Conservation (phyloP, 2,888 invertebrate species). For the Augochlorella aurata region DNA sequence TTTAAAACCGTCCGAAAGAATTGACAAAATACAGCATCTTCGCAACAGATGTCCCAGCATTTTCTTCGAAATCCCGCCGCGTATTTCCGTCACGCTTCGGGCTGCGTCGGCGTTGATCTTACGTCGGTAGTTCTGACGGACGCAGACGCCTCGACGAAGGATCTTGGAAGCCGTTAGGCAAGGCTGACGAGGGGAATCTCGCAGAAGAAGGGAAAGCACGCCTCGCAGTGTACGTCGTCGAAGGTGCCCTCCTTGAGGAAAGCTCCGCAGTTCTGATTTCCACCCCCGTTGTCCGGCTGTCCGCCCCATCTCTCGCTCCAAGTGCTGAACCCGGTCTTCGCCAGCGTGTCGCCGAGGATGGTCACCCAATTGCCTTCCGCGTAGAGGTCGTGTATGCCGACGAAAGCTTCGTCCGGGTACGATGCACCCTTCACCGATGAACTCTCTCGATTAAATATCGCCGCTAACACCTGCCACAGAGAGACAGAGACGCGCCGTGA, state of each 20-base stretch:
- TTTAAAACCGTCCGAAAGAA: no score
- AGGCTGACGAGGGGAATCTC: slow-evolving; percentile 67
- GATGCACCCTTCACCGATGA: slow-evolving; percentile 68
- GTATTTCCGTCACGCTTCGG: not conserved
- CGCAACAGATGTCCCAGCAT: no score
- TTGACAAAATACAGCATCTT: no score
- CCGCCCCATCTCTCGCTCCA: slow-evolving; percentile 78
- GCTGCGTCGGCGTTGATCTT: not conserved
- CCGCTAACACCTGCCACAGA: slow-evolving; percentile 39
- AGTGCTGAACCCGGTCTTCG: slow-evolving; percentile 75
- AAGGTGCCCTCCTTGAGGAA: slow-evolving; percentile 74
- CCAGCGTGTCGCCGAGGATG: slow-evolving; percentile 75
- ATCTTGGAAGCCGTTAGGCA: not conserved
- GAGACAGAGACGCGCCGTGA: not conserved
- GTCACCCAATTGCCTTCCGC: slow-evolving; percentile 75
- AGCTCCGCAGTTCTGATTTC: slow-evolving; percentile 70
- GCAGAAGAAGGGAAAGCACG: slow-evolving; percentile 76
- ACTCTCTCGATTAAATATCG: slow-evolving; percentile 61
- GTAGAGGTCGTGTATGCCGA: slow-evolving; percentile 19
- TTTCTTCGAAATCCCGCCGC: no score
- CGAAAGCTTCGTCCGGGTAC: slow-evolving; percentile 64
- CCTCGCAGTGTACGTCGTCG: slow-evolving; percentile 77
- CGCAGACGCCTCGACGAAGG: not conserved
- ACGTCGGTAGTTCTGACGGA: not conserved
- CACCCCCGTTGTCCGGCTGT: slow-evolving; percentile 72